Evolutionary conservation across 1,140 invertebrate genomes (phyloP).

Genomic region (Drosophila santomea): DNA sequence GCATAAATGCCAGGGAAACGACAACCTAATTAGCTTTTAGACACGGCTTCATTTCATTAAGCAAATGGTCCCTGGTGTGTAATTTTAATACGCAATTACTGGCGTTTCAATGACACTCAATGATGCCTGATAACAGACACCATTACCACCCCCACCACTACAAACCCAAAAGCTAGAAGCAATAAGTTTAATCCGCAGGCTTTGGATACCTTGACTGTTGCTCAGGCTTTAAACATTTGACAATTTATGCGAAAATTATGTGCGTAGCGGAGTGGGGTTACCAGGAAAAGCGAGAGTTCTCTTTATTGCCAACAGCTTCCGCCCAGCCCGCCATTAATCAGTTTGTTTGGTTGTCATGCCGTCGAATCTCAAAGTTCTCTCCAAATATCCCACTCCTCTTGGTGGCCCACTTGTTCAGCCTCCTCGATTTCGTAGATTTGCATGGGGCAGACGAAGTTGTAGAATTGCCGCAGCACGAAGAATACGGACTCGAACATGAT

Average conservation of each 20-base stretch:
- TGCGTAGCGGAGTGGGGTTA: constrained; percentile 63
- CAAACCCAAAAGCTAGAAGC: constrained; percentile 39
- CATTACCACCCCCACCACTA: constrained; percentile 7
- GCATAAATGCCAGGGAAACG: constrained; percentile 55
- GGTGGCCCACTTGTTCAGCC: constrained; percentile 9
- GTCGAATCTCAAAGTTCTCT: constrained; percentile 38
- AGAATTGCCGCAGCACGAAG: constrained; percentile 58
- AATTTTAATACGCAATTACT: constrained; percentile 82
- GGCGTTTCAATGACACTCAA: constrained; percentile 75
- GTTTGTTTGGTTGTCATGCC: constrained; percentile 57
- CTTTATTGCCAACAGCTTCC: constrained; percentile 55
- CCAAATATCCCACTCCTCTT: constrained; percentile 41
- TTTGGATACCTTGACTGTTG: constrained; percentile 58
- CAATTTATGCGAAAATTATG: constrained; percentile 81
- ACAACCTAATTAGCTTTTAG: constrained; percentile 75
- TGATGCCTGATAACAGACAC: constrained; percentile 61
- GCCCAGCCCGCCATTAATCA: constrained; percentile 60
- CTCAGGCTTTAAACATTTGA: constrained; percentile 75
- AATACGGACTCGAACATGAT: constrained; percentile 45
- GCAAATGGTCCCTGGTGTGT: constrained; percentile 77
- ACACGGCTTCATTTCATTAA: constrained; percentile 77
- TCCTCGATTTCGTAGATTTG: constrained; percentile 57
- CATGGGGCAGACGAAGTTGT: constrained; percentile 53
- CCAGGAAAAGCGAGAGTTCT: constrained; percentile 26
- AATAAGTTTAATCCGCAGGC: constrained; percentile 74